A percentile compares a stretch with the other conserved stretches of the same genome.
Conservation (phyloP, 1,140 invertebrate species). For the Drosophila ohnishii region DNA sequence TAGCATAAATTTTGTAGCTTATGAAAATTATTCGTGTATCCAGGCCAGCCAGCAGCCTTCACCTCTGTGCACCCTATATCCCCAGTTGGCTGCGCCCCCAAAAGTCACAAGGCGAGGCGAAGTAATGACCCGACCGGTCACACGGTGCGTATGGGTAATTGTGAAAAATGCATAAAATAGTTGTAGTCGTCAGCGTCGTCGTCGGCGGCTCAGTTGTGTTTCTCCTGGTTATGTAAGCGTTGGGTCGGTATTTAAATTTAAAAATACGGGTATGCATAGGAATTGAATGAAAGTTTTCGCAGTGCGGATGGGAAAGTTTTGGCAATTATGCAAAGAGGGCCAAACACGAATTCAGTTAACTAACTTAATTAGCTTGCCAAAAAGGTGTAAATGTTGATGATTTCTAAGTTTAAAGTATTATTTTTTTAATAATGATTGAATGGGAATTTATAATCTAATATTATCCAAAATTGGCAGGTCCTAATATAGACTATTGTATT, state of each 20-base stretch:
- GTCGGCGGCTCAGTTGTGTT: slow-evolving; percentile 5
- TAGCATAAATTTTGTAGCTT: slow-evolving; percentile 79
- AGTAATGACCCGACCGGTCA: slow-evolving; percentile 70
- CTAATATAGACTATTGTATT: no score
- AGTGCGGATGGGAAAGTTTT: slow-evolving; percentile 7
- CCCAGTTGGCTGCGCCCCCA: slow-evolving; percentile 13
- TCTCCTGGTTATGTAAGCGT: slow-evolving; percentile 1
- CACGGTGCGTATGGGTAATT: slow-evolving; percentile 75
- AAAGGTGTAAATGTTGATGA: neutral
- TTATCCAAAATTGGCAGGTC: no score
- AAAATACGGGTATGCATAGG: slow-evolving; percentile 30
- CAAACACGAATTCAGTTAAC: neutral
- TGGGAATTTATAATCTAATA: no score
- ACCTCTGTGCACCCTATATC: slow-evolving; percentile 8
- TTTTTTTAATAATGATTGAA: neutral
- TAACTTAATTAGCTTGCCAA: slow-evolving; percentile 21
- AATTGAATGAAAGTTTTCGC: slow-evolving; percentile 14
- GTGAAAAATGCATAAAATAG: slow-evolving; percentile 61
- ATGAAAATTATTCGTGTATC: slow-evolving; percentile 77
- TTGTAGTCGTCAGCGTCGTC: slow-evolving; percentile 1
- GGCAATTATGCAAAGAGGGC: slow-evolving; percentile 20
- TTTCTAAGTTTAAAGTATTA: no score
- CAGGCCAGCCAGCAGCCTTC: slow-evolving; percentile 25
- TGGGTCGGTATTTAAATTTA: slow-evolving; percentile 29
- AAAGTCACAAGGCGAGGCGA: slow-evolving; percentile 54